phyloP scores from a whole-genome alignment of 2,888 invertebrate genomes.

The Phytoseiulus persimilis region DNA sequence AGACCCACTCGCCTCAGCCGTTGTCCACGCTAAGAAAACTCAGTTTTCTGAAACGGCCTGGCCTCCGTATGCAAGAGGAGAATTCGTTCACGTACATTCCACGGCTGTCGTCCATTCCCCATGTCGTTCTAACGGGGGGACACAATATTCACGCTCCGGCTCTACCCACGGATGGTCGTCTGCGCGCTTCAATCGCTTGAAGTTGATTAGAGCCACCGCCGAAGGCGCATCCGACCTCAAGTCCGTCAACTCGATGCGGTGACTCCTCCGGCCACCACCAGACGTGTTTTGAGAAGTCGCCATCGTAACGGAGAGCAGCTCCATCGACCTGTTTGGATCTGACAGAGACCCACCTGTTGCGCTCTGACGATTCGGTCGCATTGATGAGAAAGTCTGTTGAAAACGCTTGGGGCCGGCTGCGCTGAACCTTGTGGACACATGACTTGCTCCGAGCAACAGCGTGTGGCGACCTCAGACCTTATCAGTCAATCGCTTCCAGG shows the following conservation, averaged over 20 bases:
- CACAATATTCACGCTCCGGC: neutral
- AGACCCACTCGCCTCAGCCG: neutral
- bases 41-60: neutral
- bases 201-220: neutral
- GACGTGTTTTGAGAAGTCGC: slow-evolving; percentile 32
- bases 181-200: neutral
- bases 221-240: neutral
- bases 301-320: slow-evolving; percentile 24
- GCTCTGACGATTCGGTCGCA: neutral
- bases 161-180: no score
- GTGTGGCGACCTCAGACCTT: no score
- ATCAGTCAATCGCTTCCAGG: no score
- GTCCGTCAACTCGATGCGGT: neutral
- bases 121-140: neutral
- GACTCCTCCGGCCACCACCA: neutral
- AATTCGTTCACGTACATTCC: neutral
- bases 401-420: no score
- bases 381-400: no score
- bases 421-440: no score
- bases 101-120: neutral
- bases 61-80: neutral
- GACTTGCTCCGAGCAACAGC: no score
- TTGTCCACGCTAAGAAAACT: neutral
- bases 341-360: slow-evolving; percentile 9
- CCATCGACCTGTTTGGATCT: slow-evolving; percentile 20